Evolutionary conservation across 1,140 invertebrate species (phyloP), one percentile per base, ranked within the genome.

Genomic region (Paracyclopina nana): DNA sequence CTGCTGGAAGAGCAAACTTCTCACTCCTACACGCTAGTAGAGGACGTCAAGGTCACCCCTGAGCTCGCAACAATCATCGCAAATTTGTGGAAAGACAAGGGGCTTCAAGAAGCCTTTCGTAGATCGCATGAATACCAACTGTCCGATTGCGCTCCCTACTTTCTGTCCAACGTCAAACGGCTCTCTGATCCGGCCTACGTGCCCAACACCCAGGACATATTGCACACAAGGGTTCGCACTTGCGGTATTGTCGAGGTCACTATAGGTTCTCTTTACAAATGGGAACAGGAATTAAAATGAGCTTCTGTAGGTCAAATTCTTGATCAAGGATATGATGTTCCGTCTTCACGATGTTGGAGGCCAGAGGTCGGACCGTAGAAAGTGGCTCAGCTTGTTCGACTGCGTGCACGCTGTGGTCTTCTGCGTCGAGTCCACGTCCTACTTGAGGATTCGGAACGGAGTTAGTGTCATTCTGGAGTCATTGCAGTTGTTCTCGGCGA

Each of bases 381-480:
- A 72, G 56, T 73, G 71, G 70, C 70, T 72, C 40, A 65, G 70
- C 54, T 69, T 66, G 53, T 68, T 68, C 56, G 68, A 68, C 56
- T 65, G 65, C 57, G 65, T 68, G 6, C 65, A 61, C 24, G 63
- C 62, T 50, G 63, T 63, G 46, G 60, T 63, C 41, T 62, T 63
- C 55, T 56, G 60, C 53, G 62, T 60, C 52, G 59, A 60, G 41
- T 57, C 62, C 44, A 57, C 55, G 55, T 61, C 61, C 43, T 70
- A 16, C 27, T 6, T 42, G 6, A 8, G 40, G 16, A 8, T 68
- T 56, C 64, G 67, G 44, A 64, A 65, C 58, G 60, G 55, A 16
- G 46, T 66, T 12, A 51, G 42, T 26, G 20, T 24, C 12, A 41
- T 38, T 20, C 38, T 26, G 26, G 34, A 52, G 28, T 52, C 24